Percentiles rank a stretch among this genome's conserved stretches.
Conservation (phyloP, 37 sponge, comb jelly and placozoan species). For the Geodia barretti region DNA sequence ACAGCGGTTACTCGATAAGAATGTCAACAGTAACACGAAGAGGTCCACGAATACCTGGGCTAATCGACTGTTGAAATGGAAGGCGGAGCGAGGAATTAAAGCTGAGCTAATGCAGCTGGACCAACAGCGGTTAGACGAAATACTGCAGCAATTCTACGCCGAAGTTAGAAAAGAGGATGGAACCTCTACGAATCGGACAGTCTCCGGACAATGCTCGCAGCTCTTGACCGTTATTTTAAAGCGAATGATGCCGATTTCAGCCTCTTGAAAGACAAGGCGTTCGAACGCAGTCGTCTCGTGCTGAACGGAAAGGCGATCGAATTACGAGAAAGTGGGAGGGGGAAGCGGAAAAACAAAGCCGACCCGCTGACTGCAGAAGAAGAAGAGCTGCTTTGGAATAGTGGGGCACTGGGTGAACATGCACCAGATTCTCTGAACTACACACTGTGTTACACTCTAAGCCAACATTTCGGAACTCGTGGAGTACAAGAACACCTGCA, state of each 20-base stretch:
- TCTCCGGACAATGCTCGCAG: slow-evolving; percentile 9
- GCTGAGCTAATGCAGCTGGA: not conserved
- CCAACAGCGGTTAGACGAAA: not conserved
- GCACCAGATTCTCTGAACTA: slow-evolving; percentile 2
- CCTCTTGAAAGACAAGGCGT: slow-evolving; percentile 1
- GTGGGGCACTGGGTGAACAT: slow-evolving; percentile 4
- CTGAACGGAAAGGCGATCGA: slow-evolving; percentile 15
- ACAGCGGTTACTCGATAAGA: no score
- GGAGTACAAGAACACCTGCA: slow-evolving; percentile 14
- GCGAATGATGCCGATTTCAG: not conserved
- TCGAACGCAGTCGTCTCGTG: not conserved
- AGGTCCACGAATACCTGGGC: not conserved
- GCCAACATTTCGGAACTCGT: slow-evolving; percentile 12
- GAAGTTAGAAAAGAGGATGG: slow-evolving; percentile 1
- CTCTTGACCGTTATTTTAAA: not conserved
- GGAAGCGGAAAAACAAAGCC: not conserved
- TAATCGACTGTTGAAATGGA: not conserved
- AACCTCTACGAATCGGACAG: not conserved
- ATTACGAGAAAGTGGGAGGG: not conserved
- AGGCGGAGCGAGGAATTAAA: not conserved
- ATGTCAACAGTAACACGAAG: no score
- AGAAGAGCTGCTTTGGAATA: slow-evolving; percentile 33
- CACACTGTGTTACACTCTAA: slow-evolving; percentile 8
- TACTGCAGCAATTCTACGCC: not conserved
- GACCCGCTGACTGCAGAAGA: slow-evolving; percentile 3